Evolutionary conservation across 2,113 vertebrate species (phyloP).

Genomic region (Choloepus hoffmanni): DNA sequence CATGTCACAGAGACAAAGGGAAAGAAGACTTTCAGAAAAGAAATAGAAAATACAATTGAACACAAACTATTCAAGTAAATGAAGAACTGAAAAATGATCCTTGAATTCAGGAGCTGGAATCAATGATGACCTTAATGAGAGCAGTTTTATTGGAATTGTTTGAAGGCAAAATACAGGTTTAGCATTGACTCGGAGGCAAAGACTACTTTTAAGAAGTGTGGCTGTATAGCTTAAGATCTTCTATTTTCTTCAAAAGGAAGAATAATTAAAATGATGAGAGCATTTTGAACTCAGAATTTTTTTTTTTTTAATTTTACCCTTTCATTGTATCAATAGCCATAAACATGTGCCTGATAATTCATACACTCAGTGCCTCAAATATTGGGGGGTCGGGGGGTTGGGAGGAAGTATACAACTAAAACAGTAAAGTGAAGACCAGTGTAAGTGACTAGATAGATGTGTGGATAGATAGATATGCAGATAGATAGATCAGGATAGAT

Average conservation of each 20-base stretch:
- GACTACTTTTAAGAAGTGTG: neutral
- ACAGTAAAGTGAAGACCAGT: neutral
- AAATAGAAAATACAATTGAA: conserved; percentile 7
- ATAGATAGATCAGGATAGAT: too few relatives aligned
- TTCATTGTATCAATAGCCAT: neutral
- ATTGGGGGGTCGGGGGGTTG: neutral
- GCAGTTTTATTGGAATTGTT: neutral
- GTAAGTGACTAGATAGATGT: neutral
- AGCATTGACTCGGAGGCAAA: neutral
- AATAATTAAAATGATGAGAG: conserved; percentile 23
- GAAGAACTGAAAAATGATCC: neutral
- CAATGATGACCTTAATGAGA: neutral
- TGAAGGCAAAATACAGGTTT: neutral
- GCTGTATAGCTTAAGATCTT: neutral
- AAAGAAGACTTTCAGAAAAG: neutral
- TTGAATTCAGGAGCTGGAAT: neutral
- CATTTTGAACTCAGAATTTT: conserved; percentile 1
- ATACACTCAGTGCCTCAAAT: neutral
- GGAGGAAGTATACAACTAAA: neutral
- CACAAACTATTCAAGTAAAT: neutral
- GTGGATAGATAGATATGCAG: too few relatives aligned
- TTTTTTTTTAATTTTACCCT: neutral
- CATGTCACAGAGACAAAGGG: neutral
- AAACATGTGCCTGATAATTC: neutral
- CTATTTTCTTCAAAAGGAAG: neutral